Conservation (phyloP, 2,888 invertebrate species). For the Nomada ruficornis region DNA sequence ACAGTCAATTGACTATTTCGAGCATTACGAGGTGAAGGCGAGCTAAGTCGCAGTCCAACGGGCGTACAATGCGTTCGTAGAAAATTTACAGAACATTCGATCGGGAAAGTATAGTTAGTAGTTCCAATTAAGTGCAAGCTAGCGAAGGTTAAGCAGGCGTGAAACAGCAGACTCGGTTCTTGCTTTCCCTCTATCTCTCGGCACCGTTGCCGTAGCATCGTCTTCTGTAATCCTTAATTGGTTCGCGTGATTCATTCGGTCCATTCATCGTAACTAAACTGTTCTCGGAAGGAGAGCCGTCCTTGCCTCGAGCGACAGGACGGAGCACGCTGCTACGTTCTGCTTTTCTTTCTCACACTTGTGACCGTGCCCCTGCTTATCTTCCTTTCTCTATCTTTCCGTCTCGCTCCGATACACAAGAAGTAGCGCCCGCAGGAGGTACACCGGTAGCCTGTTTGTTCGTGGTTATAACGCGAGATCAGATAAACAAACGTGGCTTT, state of each 20-base stretch:
- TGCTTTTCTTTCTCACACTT: conserved; percentile 11
- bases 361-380: conserved; percentile 16
- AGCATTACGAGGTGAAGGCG: background rate
- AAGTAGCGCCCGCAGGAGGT: conserved; percentile 71
- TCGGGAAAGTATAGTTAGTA: conserved; percentile 62
- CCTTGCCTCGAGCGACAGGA: conserved; percentile 76
- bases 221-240: conserved; percentile 81
- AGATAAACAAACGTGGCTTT: conserved; percentile 80
- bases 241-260: conserved; percentile 82
- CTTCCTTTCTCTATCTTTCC: background rate
- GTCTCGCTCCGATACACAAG: conserved; percentile 55
- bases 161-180: conserved; percentile 57
- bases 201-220: conserved; percentile 52
- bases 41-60: conserved; percentile 23
- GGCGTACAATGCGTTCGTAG: conserved; percentile 15
- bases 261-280: conserved; percentile 80
- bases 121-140: conserved; percentile 66
- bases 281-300: conserved; percentile 71
- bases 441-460: conserved; percentile 72
- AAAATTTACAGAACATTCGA: conserved; percentile 35
- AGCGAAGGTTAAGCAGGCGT: conserved; percentile 69
- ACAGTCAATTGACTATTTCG: conserved; percentile 5
- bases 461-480: conserved; percentile 80
- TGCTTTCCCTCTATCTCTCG: conserved; percentile 49
- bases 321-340: conserved; percentile 59